phyloP scores from a whole-genome alignment of 2,113 vertebrate genomes.

The Sylvicapra grimmia region DNA sequence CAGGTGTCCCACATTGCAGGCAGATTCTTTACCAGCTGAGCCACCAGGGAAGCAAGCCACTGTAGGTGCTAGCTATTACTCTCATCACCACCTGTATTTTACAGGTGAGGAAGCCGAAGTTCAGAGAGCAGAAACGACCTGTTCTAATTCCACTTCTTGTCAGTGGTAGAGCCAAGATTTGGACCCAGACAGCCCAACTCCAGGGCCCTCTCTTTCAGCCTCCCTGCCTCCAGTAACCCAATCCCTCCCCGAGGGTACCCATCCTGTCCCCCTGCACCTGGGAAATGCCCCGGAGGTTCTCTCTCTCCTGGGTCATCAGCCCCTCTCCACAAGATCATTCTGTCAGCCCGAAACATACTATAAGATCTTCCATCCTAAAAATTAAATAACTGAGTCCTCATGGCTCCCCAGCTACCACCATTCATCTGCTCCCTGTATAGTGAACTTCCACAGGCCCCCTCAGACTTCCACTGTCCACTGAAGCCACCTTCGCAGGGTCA shows the following conservation, averaged over 20 bases:
- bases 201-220: background rate
- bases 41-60: background rate
- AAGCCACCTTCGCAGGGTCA: background rate
- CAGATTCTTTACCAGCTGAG: background rate
- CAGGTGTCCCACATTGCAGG: background rate
- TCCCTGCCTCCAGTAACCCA: background rate
- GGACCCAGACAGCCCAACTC: background rate
- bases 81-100: background rate
- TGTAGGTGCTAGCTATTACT: too few species aligned
- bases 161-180: background rate
- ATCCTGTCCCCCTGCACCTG: background rate
- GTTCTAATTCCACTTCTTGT: background rate
- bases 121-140: background rate
- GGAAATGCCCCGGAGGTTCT: background rate
- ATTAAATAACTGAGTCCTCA: background rate
- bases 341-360: background rate
- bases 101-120: background rate
- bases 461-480: too few species aligned
- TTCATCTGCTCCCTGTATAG: background rate
- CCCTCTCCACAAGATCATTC: background rate
- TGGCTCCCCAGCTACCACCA: background rate
- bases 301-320: background rate
- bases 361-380: background rate
- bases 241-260: background rate
- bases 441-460: background rate